phyloP scores from a whole-genome alignment of 2,888 invertebrate genomes.

The Lucinisca nassula region DNA sequence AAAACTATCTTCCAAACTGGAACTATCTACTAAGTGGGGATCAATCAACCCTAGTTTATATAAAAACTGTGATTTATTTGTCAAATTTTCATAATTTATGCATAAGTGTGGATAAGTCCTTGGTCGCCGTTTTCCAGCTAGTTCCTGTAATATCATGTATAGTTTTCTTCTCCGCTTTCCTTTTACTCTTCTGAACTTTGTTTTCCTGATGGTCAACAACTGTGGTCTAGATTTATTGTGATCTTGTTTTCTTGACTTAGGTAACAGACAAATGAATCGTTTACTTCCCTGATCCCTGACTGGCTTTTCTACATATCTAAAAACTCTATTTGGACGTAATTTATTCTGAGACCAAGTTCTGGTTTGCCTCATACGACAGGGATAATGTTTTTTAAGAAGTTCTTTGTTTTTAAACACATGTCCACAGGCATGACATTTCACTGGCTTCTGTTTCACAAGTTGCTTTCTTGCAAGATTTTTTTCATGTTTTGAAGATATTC shows the following conservation, averaged over 20 bases:
- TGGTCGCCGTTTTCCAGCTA: conserved; percentile 46
- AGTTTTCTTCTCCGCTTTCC: conserved; percentile 62
- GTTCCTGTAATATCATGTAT: conserved; percentile 50
- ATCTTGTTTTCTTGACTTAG: conserved; percentile 50
- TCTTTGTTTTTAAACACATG: conserved; percentile 69
- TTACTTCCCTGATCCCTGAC: conserved; percentile 9
- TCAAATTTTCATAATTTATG: conserved; percentile 60
- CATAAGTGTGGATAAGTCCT: conserved; percentile 55
- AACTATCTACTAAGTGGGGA: background rate
- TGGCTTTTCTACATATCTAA: conserved; percentile 22
- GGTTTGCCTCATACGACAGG: conserved; percentile 73
- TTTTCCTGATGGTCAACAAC: conserved; percentile 56
- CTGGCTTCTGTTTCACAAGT: conserved; percentile 51
- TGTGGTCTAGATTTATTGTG: conserved; percentile 46
- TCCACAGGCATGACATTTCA: conserved; percentile 71
- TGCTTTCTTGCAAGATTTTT: background rate
- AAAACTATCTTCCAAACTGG: background rate
- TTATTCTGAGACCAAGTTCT: conserved; percentile 74
- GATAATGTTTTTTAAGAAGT: conserved; percentile 71
- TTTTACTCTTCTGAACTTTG: conserved; percentile 65
- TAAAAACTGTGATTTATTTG: conserved; percentile 70
- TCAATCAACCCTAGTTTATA: conserved; percentile 66
- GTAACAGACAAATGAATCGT: conserved; percentile 53
- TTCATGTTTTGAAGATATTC: background rate
- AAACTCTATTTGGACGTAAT: conserved; percentile 69